A percentile compares a stretch with the other conserved stretches of the same genome.
Conservation (phyloP, 2,888 invertebrate species). For the Villa cingulata region DNA sequence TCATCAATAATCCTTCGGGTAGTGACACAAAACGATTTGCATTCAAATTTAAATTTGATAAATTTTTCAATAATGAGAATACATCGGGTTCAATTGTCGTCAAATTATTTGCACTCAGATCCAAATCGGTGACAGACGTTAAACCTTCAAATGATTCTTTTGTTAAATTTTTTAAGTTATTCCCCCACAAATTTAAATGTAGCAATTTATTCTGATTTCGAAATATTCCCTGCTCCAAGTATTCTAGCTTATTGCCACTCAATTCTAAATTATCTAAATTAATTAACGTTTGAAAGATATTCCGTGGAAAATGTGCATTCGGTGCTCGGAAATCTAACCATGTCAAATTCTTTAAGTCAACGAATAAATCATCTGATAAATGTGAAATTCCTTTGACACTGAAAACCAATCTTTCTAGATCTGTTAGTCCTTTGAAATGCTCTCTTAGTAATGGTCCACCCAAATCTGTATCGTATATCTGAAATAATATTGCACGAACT, state of each 20-base stretch:
- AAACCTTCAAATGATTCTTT: constrained; percentile 49
- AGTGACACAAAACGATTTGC: constrained; percentile 52
- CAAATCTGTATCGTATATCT: constrained; percentile 38
- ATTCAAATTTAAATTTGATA: constrained; percentile 50
- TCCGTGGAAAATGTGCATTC: constrained; percentile 42
- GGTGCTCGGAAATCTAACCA: constrained; percentile 51
- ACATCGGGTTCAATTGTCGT: constrained; percentile 45
- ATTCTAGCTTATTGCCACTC: constrained; percentile 49
- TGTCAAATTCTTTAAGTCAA: constrained; percentile 44
- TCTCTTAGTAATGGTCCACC: constrained; percentile 39
- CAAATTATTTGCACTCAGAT: constrained; percentile 53
- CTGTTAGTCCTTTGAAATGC: constrained; percentile 45
- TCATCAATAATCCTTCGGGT: constrained; percentile 44
- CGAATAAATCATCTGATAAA: constrained; percentile 48
- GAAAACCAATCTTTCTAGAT: constrained; percentile 42
- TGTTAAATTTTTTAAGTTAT: constrained; percentile 49
- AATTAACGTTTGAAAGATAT: constrained; percentile 42
- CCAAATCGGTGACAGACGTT: constrained; percentile 47
- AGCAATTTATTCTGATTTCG: constrained; percentile 44
- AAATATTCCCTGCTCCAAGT: constrained; percentile 48
- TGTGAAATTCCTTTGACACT: constrained; percentile 47
- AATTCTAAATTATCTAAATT: constrained; percentile 49
- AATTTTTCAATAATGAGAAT: constrained; percentile 46
- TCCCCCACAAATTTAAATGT: constrained; percentile 54
- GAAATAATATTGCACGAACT: constrained; percentile 39